phyloP scores from a whole-genome alignment of 1,140 invertebrate species.

The Tribolium madens region DNA sequence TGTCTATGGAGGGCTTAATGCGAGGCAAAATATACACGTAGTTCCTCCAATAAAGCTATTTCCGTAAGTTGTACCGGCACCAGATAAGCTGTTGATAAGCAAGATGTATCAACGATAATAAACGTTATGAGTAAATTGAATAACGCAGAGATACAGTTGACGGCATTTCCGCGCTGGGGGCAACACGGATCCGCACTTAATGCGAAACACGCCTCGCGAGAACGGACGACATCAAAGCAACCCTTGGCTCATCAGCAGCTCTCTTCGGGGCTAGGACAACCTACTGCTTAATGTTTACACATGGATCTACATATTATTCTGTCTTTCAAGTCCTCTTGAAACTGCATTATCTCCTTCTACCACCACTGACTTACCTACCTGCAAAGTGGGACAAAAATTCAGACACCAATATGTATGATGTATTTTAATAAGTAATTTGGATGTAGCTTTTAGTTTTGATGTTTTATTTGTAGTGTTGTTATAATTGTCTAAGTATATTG shows the following conservation, averaged over 20 bases:
- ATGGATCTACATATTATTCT: slow-evolving; percentile 29
- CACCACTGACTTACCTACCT: too few species aligned
- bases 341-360: not conserved
- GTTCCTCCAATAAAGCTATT: slow-evolving; percentile 19
- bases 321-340: not conserved
- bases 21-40: too few species aligned
- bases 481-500: too few species aligned
- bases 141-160: slow-evolving; percentile 44
- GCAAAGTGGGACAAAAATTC: too few species aligned
- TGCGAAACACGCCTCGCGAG: slow-evolving; percentile 48
- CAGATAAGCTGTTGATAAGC: slow-evolving; percentile 48
- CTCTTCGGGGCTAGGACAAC: slow-evolving; percentile 10
- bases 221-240: slow-evolving; percentile 46
- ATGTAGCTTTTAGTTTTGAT: too few species aligned
- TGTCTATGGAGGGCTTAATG: too few species aligned
- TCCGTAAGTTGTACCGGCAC: slow-evolving; percentile 11
- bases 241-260: slow-evolving; percentile 37
- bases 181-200: slow-evolving; percentile 53
- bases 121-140: slow-evolving; percentile 51
- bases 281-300: slow-evolving; percentile 37
- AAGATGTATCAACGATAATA: slow-evolving; percentile 50
- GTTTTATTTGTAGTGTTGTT: too few species aligned
- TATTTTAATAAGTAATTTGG: too few species aligned
- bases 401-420: too few species aligned
- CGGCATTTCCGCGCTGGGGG: slow-evolving; percentile 46